Evolutionary conservation across 2,888 invertebrate species (phyloP), one percentile per base, ranked within the genome.

Genomic region (Nezara viridula): DNA sequence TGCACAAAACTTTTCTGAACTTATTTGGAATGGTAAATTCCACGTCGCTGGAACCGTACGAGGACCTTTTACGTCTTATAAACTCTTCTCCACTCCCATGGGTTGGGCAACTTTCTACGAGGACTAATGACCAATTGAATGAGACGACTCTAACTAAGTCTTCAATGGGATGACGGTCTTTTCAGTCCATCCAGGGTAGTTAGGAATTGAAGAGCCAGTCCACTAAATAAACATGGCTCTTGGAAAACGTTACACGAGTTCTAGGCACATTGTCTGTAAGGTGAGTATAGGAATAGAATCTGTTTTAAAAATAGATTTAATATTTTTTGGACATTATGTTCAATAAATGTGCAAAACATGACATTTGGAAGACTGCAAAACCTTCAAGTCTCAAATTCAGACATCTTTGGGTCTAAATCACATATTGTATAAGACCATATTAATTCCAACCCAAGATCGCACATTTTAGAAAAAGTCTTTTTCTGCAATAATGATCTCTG

Each of bases 91-190:
- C 60, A 60, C 27, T 60, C 60, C 60, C 60, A 60, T 60, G 60
- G 60, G 60, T 27, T 27, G 27, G 60, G 60, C 60, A 60, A 60
- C 60, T 60, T 60, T 60, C 60, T 60, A 60, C 60, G 60, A 16
- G 16, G 4, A 27, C 60, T 60, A 60, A 60, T 60, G 27, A 60
- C 60, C 60, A 60, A 27, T 60, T 60, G 60, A 27, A 60, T 14
- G 27, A 14, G 60, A 27, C 60, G 60, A 27, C 14, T 60, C 44
- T 44, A n/a, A n/a, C 1, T n/a, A 55, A 10, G 55, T 55, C 60
- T 60, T 60, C 60, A 2, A 27, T 60, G n/a, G 60, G 2, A n/a
- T n/a, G 10, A n/a, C 14, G 19, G 27, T n/a, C 55, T 32, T 14
- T 27, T n/a, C 12, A 60, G 14, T 60, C 60, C 60, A 60, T 60